Base-by-base conservation (phyloP, 2,113 vertebrate species). In the Scalopus aquaticus region DNA sequence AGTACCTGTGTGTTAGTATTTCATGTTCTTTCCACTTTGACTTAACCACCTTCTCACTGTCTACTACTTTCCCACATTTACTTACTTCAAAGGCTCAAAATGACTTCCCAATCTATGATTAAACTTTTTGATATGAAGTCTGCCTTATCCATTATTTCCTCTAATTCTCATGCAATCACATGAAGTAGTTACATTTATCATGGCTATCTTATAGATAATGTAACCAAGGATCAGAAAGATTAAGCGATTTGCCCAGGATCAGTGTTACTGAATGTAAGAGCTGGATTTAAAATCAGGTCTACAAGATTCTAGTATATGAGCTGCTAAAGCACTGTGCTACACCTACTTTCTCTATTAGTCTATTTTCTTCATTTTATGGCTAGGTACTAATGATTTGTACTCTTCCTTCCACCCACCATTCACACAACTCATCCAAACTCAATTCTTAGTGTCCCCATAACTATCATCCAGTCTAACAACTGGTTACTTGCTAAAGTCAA, bases 141-240 rank as follows among this genome's bases (percentile, higher is more conserved):
- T 32, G 67, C 20, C 3, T 64, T 67, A 13, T 6, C 2, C 19
- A 78, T 64, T 58, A 81, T 77, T 39, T 49, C 3, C 32, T 91
- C 49, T 88, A 58, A 64, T 88, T 20, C 7, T 90, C 46, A 70
- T 17, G 12, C 19, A 72, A 37, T 30, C 35, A 44, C 77, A 83
- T 39, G 32, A 87, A 56, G 39, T 28, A 87, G 32, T 60, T 78
- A 24, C 15, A 17, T 76, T 96, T 86, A 91, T 54, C 22, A 39
- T 13, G n/a, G 28, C 49, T 65, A 84, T 35, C 83, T 83, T 94
- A 84, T 13, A 96, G 35, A 83, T 78, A 69, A 93, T 77, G 60
- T 93, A 74, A 60, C 9, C 20, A 78, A 85, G 17, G n/a, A 30
- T 87, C 65, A 44, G 82, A 62, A 13, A 70, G 39, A 88, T 39